Conservation (phyloP, 2,113 vertebrate genomes). For the Misgurnus mizolepis region DNA sequence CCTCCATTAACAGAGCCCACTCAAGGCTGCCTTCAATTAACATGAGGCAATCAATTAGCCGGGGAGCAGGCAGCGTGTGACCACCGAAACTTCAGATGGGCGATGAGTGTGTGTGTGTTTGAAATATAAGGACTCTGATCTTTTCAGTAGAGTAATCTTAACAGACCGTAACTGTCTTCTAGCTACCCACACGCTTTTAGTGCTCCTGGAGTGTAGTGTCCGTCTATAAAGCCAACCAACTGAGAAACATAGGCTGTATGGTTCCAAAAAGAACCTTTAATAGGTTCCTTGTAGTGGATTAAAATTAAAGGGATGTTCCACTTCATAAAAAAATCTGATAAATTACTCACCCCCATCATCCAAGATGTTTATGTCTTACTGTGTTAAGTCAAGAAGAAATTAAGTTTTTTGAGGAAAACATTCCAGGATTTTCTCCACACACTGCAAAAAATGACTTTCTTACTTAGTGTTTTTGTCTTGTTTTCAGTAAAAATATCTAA, state of each 20-base stretch:
- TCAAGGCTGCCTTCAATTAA: conserved; percentile 72
- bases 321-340: too few relatives aligned
- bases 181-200: conserved; percentile 14
- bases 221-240: conserved; percentile 7
- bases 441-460: too few relatives aligned
- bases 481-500: too few relatives aligned
- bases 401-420: too few relatives aligned
- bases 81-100: conserved; percentile 51
- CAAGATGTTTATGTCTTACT: too few relatives aligned
- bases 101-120: conserved; percentile 29
- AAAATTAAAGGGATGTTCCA: too few relatives aligned
- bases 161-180: conserved; percentile 40
- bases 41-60: conserved; percentile 72
- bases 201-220: not conserved
- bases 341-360: too few relatives aligned
- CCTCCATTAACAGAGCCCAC: conserved; percentile 72
- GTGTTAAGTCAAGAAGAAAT: too few relatives aligned
- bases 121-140: not conserved
- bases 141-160: conserved; percentile 13
- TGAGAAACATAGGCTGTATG: not conserved
- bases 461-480: too few relatives aligned
- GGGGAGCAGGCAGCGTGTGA: conserved; percentile 49
- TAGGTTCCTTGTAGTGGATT: too few relatives aligned
- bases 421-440: too few relatives aligned
- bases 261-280: too few relatives aligned